phyloP scores from a whole-genome alignment of 2,797 vertebrate genomes.

The Pelochelys cantorii region DNA sequence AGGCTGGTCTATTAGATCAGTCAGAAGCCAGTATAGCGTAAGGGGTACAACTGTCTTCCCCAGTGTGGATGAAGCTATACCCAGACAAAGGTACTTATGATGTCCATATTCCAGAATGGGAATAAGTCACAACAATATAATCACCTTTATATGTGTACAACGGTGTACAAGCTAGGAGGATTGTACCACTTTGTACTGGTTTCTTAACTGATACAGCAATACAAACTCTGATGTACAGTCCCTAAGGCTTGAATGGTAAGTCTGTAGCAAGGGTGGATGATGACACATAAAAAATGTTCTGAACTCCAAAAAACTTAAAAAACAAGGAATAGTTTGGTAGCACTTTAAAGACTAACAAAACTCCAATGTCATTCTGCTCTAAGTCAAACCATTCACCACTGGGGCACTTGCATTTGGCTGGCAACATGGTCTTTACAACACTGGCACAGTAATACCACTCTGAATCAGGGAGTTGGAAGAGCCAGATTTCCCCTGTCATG shows the following conservation, averaged over 20 bases:
- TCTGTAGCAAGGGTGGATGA: neutral
- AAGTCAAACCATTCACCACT: neutral
- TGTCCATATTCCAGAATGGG: neutral
- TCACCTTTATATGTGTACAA: neutral
- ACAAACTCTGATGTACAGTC: neutral
- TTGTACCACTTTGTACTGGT: neutral
- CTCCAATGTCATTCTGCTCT: too few relatives aligned
- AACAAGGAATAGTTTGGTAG: too few relatives aligned
- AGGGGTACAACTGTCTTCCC: neutral
- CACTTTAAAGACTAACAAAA: too few relatives aligned
- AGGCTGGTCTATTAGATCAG: neutral
- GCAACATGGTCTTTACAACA: neutral
- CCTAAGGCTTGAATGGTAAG: neutral
- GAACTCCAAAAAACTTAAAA: too few relatives aligned
- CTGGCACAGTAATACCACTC: neutral
- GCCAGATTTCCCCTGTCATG: neutral
- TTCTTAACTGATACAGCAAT: neutral
- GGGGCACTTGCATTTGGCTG: neutral
- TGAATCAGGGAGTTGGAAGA: neutral
- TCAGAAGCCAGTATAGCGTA: neutral
- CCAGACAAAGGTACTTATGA: neutral
- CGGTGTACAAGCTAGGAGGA: neutral
- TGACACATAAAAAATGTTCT: neutral
- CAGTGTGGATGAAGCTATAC: neutral
- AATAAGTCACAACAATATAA: neutral